Evolutionary conservation across 2,113 vertebrate species (phyloP).

Genomic region (Alces alces): DNA sequence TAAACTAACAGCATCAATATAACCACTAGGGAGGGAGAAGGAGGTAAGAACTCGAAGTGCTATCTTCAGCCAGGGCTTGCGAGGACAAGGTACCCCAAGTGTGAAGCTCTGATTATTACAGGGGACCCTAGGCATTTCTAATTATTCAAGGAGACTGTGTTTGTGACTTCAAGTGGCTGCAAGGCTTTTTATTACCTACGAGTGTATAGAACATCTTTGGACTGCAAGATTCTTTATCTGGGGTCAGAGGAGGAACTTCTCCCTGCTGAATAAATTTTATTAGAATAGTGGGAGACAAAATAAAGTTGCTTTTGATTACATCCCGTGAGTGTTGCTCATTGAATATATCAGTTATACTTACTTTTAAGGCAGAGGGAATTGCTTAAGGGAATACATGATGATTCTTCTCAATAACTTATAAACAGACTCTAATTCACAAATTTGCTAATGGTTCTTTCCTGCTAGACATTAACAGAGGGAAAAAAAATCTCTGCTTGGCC

Average conservation of each 20-base stretch:
- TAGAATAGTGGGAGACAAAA: constrained; percentile 26
- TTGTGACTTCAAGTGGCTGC: background rate
- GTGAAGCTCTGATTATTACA: background rate
- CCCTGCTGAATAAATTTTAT: constrained; percentile 45
- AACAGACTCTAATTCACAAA: constrained; percentile 61
- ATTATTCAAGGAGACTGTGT: background rate
- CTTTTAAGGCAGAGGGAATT: constrained; percentile 33
- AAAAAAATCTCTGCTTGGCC: constrained; percentile 35
- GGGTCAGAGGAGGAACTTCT: constrained; percentile 25
- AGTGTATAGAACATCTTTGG: background rate
- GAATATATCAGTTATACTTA: constrained; percentile 23
- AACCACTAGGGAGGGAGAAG: background rate
- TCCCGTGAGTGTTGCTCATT: constrained; percentile 7
- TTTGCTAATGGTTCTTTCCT: constrained; percentile 47
- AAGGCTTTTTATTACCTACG: constrained; percentile 19
- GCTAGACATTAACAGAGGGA: constrained; percentile 14
- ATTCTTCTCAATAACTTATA: constrained; percentile 46
- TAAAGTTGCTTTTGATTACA: constrained; percentile 44
- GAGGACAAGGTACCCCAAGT: background rate
- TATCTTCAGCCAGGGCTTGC: background rate
- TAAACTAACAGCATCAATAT: background rate
- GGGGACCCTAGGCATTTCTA: background rate
- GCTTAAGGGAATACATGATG: constrained; percentile 42
- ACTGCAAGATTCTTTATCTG: background rate
- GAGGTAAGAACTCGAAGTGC: background rate